Base-by-base conservation (phyloP, 1,140 invertebrate genomes). In the Patella vulgata region DNA sequence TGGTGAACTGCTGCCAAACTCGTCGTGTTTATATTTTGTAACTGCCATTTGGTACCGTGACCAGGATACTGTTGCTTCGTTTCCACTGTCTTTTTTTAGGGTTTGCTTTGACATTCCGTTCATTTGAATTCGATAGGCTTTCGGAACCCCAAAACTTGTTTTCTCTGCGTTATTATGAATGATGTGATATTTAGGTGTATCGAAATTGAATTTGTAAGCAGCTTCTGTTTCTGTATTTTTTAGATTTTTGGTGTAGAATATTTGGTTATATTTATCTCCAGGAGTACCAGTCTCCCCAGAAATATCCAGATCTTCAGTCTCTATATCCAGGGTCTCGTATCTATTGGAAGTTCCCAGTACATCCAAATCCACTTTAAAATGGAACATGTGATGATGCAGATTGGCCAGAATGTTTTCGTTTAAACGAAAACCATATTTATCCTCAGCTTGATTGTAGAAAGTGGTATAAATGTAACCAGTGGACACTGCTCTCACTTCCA, bases 311-410 rank as follows among this genome's bases (percentile, higher is more conserved):
- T 40, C 33, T 25, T 65, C 48, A 36, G 33, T 36, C 14, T 36
- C 14, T n/a, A 78, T 63, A 36, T 72, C 51, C 36, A 70, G 43
- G 2, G 70, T 74, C 50, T 68, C 68, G 33, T 66, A 75, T 55
- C 75, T 56, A 52, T 79, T 79, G 6, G 42, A 63, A 44, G 54
- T 64, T 25, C 70, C 73, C 17, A 60, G 59, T 21, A 77, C 55
- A 33, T 77, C 77, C 1, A 77, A 11, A 53, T 77, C 75, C 2
- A 64, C 71, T 48, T 76, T 76, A 46, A 75, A 78, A 58, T 75
- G 64, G 53, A 79, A 73, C 12, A 75, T 14, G 57, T 79, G 74
- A 6, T 70, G 58, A 57, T 80, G 78, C 11, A 75, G 47, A 28
- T 55, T 70, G 27, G 66, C 74, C 14, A 63, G 36, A 12, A 70